A percentile compares a stretch with the other conserved stretches of the same genome.
phyloP scores from a whole-genome alignment of 2,888 invertebrate species.

The Ischnus inquisitorius region DNA sequence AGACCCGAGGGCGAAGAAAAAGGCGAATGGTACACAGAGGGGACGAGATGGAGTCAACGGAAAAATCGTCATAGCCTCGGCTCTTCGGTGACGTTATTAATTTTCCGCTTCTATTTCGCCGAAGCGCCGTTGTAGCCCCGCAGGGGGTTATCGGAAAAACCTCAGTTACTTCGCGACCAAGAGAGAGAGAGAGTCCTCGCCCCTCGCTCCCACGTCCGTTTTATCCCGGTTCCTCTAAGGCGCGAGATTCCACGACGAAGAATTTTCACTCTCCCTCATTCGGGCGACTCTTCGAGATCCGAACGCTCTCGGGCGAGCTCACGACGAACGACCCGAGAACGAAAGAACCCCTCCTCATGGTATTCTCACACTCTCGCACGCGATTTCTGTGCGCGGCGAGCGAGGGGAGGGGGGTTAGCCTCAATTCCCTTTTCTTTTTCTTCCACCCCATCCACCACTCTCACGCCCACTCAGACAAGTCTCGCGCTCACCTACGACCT shows the following conservation, averaged over 20 bases:
- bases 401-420: not conserved
- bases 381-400: not conserved
- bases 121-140: constrained; percentile 28
- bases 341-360: not conserved
- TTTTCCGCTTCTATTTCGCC: constrained; percentile 67
- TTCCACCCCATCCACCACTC: constrained; percentile 3
- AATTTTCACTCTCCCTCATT: constrained; percentile 53
- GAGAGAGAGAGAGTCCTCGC: constrained; percentile 9
- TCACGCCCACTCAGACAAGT: not conserved
- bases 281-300: constrained; percentile 17
- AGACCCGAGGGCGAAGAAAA: constrained; percentile 42
- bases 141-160: constrained; percentile 68
- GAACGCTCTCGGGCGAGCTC: not conserved
- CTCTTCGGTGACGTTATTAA: constrained; percentile 61
- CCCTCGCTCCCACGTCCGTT: constrained; percentile 49
- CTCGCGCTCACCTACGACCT: constrained; percentile 35
- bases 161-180: constrained; percentile 45
- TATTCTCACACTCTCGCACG: not conserved
- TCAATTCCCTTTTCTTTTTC: constrained; percentile 8
- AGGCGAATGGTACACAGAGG: constrained; percentile 22
- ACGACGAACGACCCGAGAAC: not conserved
- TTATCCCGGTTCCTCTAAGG: constrained; percentile 51
- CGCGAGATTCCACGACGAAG: constrained; percentile 53
- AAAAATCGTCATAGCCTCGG: constrained; percentile 55
- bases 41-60: constrained; percentile 27